Base-by-base conservation (phyloP, 2,888 invertebrate genomes). In the Tachina lurida region DNA sequence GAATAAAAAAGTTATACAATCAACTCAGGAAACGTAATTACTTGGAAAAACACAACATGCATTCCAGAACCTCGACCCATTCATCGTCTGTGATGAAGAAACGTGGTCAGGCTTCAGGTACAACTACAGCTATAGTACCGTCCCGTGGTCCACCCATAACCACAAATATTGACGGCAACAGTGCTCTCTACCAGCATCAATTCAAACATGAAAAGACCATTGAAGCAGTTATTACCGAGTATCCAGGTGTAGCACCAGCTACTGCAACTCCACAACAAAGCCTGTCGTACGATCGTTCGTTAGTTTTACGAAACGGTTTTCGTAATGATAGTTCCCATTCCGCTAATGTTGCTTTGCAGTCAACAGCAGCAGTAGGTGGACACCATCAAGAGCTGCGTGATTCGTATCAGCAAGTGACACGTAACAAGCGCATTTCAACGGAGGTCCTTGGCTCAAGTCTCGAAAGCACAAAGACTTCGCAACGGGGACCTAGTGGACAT, bases 401-500 rank as follows among this genome's bases (percentile, higher is more conserved):
- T 31, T 87, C 89, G 56, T 94, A 97, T 90, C 96, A 96, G 93
- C 96, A 96, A 91, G 95, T 97, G 92, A 95, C 96, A 90, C 97
- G 97, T 89, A 96, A 96, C 92, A 96, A 97, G 91, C 95, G 96
- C 89, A 93, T 97, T 91, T 96, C 96, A 91, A 97, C 97, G 89
- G 97, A 97, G 94, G 96, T 97, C 91, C 94, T 97, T 90, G 97
- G 97, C 90, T 96, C 96, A 91, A 96, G 97, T 87, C 94, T 96
- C 91, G 97, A 97, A 93, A 96, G 97, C 89, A 96, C 96, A 87
- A 96, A 97, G 93, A 96, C 96, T 90, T 96, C 96, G 92, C 95
- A 96, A 93, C 95, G 95, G 91, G 96, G 95, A 83, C 95, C 96
- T 88, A 95, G 95, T 91, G 97, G 97, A 54, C 95, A 96, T 91